These are phyloP conservation scores for Rhopalosiphum padi DNA, from an alignment of 1,140 invertebrate genomes.

Conservation along the genomic window DNA sequence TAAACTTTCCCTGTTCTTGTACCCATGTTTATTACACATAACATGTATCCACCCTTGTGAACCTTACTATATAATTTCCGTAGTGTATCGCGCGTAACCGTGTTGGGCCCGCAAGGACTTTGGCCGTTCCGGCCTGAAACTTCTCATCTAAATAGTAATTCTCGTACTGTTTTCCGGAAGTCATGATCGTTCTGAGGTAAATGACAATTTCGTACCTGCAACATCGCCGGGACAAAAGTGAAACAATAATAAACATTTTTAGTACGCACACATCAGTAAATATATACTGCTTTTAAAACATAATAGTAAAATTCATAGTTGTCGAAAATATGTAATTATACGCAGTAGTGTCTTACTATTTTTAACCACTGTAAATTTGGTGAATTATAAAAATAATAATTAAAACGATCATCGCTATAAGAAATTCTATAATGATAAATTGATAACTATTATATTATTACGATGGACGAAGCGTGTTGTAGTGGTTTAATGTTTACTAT, in stretches of 20 bases:
- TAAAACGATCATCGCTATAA: too few species aligned
- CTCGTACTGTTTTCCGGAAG: slow-evolving; percentile 19
- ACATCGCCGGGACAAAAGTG: background rate
- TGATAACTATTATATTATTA: background rate
- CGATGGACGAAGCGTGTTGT: too few species aligned
- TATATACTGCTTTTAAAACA: background rate
- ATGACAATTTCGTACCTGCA: slow-evolving; percentile 15
- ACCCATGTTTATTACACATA: slow-evolving; percentile 40
- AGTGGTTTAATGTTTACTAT: background rate
- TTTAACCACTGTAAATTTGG: background rate
- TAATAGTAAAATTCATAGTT: background rate
- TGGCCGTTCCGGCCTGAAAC: slow-evolving; percentile 35
- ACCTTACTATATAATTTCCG: slow-evolving; percentile 49
- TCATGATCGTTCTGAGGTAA: slow-evolving; percentile 29
- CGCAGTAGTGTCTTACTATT: too few species aligned
- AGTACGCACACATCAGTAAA: background rate
- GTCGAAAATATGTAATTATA: background rate
- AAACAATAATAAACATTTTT: background rate
- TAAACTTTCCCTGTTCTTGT: slow-evolving; percentile 41
- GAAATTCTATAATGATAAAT: too few species aligned
- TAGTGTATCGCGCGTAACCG: slow-evolving; percentile 26
- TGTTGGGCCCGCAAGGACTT: slow-evolving; percentile 19
- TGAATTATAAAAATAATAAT: background rate
- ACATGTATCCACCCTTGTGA: slow-evolving; percentile 11
- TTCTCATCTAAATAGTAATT: slow-evolving; percentile 45